Conservation (phyloP, 2,113 vertebrate species). For the Anolis carolinensis region DNA sequence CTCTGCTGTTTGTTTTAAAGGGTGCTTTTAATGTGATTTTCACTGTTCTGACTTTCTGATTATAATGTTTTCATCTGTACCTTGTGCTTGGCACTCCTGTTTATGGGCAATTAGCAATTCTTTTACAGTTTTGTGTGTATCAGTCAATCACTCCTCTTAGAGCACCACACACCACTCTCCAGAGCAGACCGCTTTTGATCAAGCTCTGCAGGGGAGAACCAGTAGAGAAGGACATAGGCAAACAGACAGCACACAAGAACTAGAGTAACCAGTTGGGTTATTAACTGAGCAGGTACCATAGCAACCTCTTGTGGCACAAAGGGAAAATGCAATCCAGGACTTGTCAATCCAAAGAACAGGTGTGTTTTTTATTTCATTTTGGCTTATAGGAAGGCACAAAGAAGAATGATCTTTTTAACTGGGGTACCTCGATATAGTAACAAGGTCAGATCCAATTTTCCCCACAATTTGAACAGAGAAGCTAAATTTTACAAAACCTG, state of each 20-base stretch:
- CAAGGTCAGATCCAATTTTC: neutral
- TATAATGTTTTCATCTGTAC: neutral
- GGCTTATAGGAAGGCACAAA: conserved; percentile 2
- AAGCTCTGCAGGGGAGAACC: neutral
- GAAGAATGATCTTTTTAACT: neutral
- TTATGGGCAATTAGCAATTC: neutral
- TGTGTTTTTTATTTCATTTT: neutral
- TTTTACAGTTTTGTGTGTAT: neutral
- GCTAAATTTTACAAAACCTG: neutral
- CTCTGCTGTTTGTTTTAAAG: neutral
- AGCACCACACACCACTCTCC: neutral
- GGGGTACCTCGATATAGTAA: neutral
- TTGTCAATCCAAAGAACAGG: neutral
- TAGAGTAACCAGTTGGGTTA: neutral
- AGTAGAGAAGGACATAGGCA: neutral
- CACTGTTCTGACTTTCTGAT: neutral
- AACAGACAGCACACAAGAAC: neutral
- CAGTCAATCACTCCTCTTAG: neutral
- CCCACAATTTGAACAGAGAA: neutral
- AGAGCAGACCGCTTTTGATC: neutral
- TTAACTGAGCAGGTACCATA: conserved; percentile 10
- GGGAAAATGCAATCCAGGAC: conserved; percentile 20
- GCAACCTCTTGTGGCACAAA: conserved; percentile 38
- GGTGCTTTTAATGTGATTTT: neutral
- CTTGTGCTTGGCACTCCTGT: neutral